A percentile compares a stretch with the other conserved stretches of the same genome.
Evolutionary conservation across 2,888 invertebrate species (phyloP).

Genomic region (Selenia dentaria): DNA sequence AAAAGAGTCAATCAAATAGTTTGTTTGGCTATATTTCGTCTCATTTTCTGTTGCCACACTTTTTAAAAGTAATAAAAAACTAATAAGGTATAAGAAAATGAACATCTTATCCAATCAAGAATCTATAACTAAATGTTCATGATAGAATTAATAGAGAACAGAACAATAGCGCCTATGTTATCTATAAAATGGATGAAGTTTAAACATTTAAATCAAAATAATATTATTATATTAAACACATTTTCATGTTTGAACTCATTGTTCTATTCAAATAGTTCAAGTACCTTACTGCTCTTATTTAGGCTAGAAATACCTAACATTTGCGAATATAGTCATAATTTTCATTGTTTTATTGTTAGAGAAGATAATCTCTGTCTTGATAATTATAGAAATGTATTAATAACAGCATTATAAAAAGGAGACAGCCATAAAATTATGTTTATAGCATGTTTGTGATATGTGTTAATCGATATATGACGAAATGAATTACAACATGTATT

Average conservation of each 20-base stretch:
- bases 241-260: background rate
- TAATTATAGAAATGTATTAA: no score
- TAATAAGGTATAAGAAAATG: background rate
- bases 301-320: no score
- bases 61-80: background rate
- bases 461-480: no score
- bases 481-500: no score
- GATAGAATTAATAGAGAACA: background rate
- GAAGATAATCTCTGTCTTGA: no score
- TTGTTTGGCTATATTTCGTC: background rate
- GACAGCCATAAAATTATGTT: no score
- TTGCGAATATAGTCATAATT: no score
- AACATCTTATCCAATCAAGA: background rate
- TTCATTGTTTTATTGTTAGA: no score
- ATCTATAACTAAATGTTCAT: background rate
- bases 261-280: background rate
- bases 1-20: background rate
- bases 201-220: background rate
- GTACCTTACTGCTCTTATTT: no score
- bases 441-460: no score
- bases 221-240: conserved; percentile 1
- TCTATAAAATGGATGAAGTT: background rate
- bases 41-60: background rate
- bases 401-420: no score
- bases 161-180: background rate